phyloP scores from a whole-genome alignment of 2,888 invertebrate genomes.

The Drosophila villosipedis region DNA sequence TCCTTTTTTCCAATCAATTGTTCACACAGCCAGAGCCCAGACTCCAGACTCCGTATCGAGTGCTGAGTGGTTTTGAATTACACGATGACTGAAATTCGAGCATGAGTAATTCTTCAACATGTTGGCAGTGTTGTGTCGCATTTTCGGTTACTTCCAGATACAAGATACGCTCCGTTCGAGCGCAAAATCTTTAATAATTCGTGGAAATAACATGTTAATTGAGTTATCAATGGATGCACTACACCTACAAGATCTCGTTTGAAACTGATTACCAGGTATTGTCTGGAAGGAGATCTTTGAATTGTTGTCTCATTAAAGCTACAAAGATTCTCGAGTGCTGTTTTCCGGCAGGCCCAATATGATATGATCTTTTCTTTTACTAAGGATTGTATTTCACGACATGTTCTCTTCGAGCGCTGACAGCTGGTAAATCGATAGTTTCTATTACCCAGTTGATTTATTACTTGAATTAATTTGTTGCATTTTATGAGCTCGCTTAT shows the following conservation, averaged over 20 bases:
- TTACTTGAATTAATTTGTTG: constrained; percentile 24
- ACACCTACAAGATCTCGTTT: constrained; percentile 50
- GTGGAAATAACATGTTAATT: constrained; percentile 76
- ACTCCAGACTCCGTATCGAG: constrained; percentile 27
- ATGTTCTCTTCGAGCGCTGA: constrained; percentile 29
- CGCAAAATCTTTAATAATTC: constrained; percentile 74
- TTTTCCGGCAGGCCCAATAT: constrained; percentile 52
- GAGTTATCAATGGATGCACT: constrained; percentile 64
- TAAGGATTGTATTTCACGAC: constrained; percentile 55
- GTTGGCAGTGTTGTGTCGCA: constrained; percentile 17
- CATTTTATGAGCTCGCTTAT: constrained; percentile 8
- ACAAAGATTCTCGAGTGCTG: constrained; percentile 53
- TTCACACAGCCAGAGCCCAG: constrained; percentile 50
- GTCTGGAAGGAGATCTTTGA: constrained; percentile 32
- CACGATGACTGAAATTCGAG: constrained; percentile 70
- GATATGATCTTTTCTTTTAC: constrained; percentile 20
- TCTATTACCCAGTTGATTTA: constrained; percentile 40
- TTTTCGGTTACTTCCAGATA: constrained; percentile 30
- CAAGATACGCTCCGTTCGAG: constrained; percentile 55
- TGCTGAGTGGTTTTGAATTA: constrained; percentile 62
- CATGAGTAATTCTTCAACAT: constrained; percentile 71
- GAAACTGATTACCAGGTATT: constrained; percentile 37
- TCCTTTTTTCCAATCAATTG: constrained; percentile 78
- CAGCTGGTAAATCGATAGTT: constrained; percentile 50
- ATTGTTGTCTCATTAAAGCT: constrained; percentile 46